Evolutionary conservation across 2,888 invertebrate species (phyloP).

Genomic region (Microchrysa polita): DNA sequence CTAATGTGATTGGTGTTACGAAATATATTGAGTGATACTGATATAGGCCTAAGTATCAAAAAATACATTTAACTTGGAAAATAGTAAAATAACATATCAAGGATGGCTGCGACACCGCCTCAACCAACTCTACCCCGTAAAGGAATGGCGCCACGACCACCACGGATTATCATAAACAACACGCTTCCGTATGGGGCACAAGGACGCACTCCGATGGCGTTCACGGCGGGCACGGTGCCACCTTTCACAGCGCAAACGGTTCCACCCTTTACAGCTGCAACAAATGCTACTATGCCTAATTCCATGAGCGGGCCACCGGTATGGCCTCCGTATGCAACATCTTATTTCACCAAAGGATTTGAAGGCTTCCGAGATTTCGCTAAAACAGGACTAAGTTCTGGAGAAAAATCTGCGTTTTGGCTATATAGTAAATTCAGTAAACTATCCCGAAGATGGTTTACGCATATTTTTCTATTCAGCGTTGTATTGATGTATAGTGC

Average conservation of each 20-base stretch:
- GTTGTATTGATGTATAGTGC: constrained; percentile 82
- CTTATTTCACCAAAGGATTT: constrained; percentile 72
- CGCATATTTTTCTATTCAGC: constrained; percentile 84
- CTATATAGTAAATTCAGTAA: constrained; percentile 80
- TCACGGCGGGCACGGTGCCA: constrained; percentile 41
- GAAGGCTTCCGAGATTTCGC: constrained; percentile 82
- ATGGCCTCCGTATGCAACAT: constrained; percentile 61
- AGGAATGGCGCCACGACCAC: constrained; percentile 57
- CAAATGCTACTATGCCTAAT: constrained; percentile 56
- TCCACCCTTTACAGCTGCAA: constrained; percentile 44
- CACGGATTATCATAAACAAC: constrained; percentile 59
- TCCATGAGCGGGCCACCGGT: constrained; percentile 19
- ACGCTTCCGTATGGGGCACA: constrained; percentile 53
- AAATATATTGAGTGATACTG: constrained; percentile 13
- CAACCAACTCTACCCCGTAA: constrained; percentile 51
- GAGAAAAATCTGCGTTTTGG: constrained; percentile 84
- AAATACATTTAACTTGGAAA: not conserved
- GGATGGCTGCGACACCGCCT: constrained; percentile 50
- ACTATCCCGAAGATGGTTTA: constrained; percentile 86
- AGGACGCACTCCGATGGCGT: constrained; percentile 12
- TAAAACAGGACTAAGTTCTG: constrained; percentile 83
- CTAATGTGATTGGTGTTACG: not conserved
- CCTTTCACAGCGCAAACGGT: constrained; percentile 25
- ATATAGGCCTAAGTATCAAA: constrained; percentile 9
- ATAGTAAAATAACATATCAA: not conserved